Evolutionary conservation across 1,140 invertebrate genomes (phyloP).

Genomic region (Triops cancriformis): DNA sequence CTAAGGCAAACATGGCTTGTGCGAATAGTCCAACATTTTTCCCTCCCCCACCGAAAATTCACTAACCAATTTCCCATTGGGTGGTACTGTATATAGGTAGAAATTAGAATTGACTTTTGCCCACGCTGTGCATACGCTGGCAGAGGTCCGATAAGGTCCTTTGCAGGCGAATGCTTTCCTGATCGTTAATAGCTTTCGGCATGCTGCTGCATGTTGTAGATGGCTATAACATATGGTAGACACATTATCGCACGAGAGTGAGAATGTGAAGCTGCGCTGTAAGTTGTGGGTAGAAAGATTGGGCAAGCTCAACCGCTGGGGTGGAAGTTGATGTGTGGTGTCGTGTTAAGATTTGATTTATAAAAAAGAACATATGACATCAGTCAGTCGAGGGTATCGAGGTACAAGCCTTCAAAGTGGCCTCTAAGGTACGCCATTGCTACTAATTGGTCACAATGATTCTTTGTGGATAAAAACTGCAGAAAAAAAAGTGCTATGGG

Average conservation of each 20-base stretch:
- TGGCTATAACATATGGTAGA: slow-evolving; percentile 10
- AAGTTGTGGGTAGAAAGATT: neutral
- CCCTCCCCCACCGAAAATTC: too few relatives aligned
- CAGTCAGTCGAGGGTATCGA: too few relatives aligned
- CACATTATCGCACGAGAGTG: slow-evolving; percentile 6
- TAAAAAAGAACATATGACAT: neutral
- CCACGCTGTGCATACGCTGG: neutral
- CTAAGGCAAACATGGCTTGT: neutral
- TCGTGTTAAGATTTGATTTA: neutral
- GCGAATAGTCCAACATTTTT: neutral
- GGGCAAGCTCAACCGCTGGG: neutral
- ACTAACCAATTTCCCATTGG: neutral
- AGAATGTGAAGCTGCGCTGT: neutral
- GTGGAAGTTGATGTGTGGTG: neutral
- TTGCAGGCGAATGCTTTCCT: slow-evolving; percentile 8
- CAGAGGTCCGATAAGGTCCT: slow-evolving; percentile 4
- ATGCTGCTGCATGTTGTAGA: slow-evolving; percentile 10
- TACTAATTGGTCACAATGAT: too few relatives aligned
- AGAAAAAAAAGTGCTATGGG: too few relatives aligned
- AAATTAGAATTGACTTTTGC: neutral
- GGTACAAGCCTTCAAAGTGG: too few relatives aligned
- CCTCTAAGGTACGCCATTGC: too few relatives aligned
- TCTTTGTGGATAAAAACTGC: too few relatives aligned
- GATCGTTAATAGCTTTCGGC: slow-evolving; percentile 10
- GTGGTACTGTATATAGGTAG: neutral